phyloP scores from a whole-genome alignment of 2,113 vertebrate genomes.

The Ophiodon elongatus region DNA sequence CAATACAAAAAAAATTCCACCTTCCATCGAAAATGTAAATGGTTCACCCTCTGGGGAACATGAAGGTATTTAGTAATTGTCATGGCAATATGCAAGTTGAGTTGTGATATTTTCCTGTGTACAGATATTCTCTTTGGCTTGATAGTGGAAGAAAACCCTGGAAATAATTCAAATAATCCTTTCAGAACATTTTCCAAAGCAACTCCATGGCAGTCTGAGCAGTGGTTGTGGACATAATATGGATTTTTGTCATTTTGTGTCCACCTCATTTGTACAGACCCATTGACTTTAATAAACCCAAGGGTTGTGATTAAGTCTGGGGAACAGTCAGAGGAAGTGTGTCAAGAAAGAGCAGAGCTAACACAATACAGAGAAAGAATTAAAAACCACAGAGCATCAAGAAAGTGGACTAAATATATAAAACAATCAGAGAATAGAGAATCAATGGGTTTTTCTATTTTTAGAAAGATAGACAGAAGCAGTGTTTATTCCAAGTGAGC shows the following conservation, averaged over 20 bases:
- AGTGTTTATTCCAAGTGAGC: slow-evolving; percentile 41
- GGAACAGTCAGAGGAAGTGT: not conserved
- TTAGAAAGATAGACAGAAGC: slow-evolving; percentile 8
- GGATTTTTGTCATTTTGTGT: not conserved
- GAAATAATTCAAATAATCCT: not conserved
- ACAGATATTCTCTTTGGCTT: not conserved
- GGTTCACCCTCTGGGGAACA: too few relatives aligned
- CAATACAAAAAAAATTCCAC: too few relatives aligned
- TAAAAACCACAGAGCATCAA: not conserved
- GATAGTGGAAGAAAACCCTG: not conserved
- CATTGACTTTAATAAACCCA: not conserved
- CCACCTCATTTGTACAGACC: not conserved
- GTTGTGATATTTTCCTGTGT: not conserved
- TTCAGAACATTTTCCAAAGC: not conserved
- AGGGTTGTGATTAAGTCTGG: not conserved
- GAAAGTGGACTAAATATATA: not conserved
- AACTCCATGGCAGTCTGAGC: slow-evolving; percentile 5
- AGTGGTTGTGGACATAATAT: not conserved
- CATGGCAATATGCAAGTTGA: not conserved
- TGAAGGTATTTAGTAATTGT: not conserved
- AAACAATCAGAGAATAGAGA: not conserved
- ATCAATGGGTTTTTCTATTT: slow-evolving; percentile 3
- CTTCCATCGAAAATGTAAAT: too few relatives aligned
- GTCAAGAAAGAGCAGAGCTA: not conserved
- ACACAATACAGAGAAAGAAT: not conserved